A percentile compares a stretch with the other conserved stretches of the same genome.
Evolutionary conservation across 2,797 vertebrate species (phyloP).

Genomic region (Lacerta bilineata): DNA sequence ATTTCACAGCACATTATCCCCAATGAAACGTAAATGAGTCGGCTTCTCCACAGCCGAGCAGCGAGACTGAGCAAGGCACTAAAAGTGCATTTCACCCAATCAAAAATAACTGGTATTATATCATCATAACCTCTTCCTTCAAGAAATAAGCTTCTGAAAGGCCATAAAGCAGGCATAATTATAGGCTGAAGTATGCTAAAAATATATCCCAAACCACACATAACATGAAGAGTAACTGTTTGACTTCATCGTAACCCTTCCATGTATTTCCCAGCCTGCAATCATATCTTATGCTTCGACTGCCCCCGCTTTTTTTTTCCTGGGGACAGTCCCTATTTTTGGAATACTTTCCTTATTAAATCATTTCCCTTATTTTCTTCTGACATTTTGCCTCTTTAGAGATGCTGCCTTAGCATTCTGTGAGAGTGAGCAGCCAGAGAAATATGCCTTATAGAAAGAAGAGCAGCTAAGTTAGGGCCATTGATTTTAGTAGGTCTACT

Average conservation of each 20-base stretch:
- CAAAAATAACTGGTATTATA: slow-evolving; percentile 73
- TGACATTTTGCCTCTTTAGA: neutral
- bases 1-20: slow-evolving; percentile 33
- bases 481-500: too few species aligned
- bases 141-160: slow-evolving; percentile 74
- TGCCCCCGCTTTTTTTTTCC: neutral
- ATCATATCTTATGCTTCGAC: slow-evolving; percentile 59
- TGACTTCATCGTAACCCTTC: slow-evolving; percentile 74
- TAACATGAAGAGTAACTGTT: slow-evolving; percentile 67
- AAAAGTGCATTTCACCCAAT: slow-evolving; percentile 65
- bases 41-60: slow-evolving; percentile 55
- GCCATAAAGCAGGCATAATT: slow-evolving; percentile 74
- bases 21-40: slow-evolving; percentile 3
- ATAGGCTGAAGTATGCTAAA: slow-evolving; percentile 75
- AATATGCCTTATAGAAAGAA: neutral
- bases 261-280: slow-evolving; percentile 64
- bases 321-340: neutral
- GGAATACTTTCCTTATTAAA: neutral
- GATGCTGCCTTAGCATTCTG: neutral
- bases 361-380: neutral
- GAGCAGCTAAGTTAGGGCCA: too few species aligned
- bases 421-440: neutral
- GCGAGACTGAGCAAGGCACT: slow-evolving; percentile 47
- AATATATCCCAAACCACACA: slow-evolving; percentile 76
- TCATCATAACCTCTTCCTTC: slow-evolving; percentile 72